phyloP scores from a whole-genome alignment of 2,113 vertebrate species.

The Tringa solitaria region DNA sequence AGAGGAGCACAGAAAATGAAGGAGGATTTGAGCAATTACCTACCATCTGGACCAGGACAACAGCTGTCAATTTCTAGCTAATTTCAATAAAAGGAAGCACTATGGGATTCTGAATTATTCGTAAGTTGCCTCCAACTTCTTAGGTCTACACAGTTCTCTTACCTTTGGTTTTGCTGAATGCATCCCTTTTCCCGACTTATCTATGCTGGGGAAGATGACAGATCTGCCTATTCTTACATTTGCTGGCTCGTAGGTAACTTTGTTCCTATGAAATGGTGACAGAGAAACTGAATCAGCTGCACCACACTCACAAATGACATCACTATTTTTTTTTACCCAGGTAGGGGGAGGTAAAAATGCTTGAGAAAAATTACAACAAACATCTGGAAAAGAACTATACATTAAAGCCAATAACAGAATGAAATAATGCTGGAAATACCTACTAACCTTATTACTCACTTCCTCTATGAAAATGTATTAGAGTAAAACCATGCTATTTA shows the following conservation, averaged over 20 bases:
- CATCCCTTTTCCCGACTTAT: constrained; percentile 23
- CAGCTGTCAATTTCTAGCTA: not conserved
- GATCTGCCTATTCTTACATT: constrained; percentile 5
- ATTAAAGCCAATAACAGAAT: not conserved
- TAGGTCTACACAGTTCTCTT: not conserved
- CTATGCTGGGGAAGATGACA: not conserved
- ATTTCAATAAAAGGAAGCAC: not conserved
- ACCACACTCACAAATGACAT: not conserved
- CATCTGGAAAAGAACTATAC: not conserved
- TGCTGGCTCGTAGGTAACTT: constrained; percentile 27
- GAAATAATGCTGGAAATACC: not conserved
- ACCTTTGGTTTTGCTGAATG: constrained; percentile 13
- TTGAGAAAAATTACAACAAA: not conserved
- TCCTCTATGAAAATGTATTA: not conserved
- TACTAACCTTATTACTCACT: not conserved
- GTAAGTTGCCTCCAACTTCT: not conserved
- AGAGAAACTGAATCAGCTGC: not conserved
- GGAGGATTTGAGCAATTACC: not conserved
- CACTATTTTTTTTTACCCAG: not conserved
- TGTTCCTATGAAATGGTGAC: not conserved
- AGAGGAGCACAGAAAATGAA: not conserved
- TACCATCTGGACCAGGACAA: not conserved
- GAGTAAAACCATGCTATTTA: not conserved
- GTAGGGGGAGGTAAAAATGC: not conserved
- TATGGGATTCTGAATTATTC: not conserved